phyloP scores from a whole-genome alignment of 2,888 invertebrate species.

The Acanthoscelides obtectus region DNA sequence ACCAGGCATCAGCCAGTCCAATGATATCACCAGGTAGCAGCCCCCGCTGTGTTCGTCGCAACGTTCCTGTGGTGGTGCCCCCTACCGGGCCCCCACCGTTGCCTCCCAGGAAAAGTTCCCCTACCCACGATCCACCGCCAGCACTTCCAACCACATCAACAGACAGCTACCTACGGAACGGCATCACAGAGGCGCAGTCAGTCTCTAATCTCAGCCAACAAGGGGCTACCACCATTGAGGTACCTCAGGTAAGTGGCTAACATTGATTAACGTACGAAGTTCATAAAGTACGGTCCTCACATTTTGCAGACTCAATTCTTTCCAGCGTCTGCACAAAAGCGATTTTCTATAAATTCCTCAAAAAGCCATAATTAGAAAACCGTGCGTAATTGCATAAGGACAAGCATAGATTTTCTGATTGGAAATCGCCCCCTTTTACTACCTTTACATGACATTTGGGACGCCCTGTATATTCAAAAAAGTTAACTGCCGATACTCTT shows the following conservation, averaged over 20 bases:
- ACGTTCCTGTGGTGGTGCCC: constrained; percentile 37
- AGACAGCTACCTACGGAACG: constrained; percentile 24
- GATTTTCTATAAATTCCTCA: too few relatives aligned
- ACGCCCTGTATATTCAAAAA: too few relatives aligned
- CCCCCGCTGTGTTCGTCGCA: constrained; percentile 48
- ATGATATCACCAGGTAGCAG: constrained; percentile 58
- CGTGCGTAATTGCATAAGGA: too few relatives aligned
- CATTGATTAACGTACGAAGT: too few relatives aligned
- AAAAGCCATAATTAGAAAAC: too few relatives aligned
- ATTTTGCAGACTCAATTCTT: too few relatives aligned
- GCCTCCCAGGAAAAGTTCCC: constrained; percentile 58
- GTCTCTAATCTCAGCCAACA: constrained; percentile 35
- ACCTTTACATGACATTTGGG: too few relatives aligned
- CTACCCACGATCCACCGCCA: constrained; percentile 43
- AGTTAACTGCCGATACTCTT: too few relatives aligned
- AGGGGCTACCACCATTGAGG: constrained; percentile 29
- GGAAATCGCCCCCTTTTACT: too few relatives aligned
- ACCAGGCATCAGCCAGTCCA: constrained; percentile 51
- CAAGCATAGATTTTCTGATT: too few relatives aligned
- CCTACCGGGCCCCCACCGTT: constrained; percentile 55
- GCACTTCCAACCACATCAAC: constrained; percentile 29
- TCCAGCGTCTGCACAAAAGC: too few relatives aligned
- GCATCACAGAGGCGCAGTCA: constrained; percentile 37
- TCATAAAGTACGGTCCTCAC: too few relatives aligned
- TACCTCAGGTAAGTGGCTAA: constrained; percentile 29